Base-by-base conservation (phyloP, 1,140 invertebrate genomes). In the Pogonognathellus flavescens region DNA sequence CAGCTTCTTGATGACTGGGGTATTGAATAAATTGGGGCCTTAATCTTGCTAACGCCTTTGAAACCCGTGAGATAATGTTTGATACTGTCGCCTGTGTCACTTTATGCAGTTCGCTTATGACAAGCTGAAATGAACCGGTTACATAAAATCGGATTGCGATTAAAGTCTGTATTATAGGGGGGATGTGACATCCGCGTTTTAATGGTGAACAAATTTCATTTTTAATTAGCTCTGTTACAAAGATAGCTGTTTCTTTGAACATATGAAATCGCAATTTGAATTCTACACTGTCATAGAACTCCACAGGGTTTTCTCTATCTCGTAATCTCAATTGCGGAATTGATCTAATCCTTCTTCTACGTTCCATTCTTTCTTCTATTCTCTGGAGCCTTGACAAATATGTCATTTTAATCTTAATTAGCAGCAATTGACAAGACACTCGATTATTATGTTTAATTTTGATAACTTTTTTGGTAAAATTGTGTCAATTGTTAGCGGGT, bases 181-280 rank as follows among this genome's bases (percentile, higher is more conserved):
- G 55, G 3, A 57, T 8, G 6, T 57, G 14, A 9, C 4, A 16
- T 8, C 55, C 55, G 13, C 55, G 13, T 16, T 14, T 57, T n/a
- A 57, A 14, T 4, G 55, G 13, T 16, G 55, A 7, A 57, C n/a
- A 4, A 49, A n/a, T n/a, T n/a, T n/a, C n/a, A n/a, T n/a, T n/a
- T n/a, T n/a, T n/a, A n/a, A n/a, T n/a, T n/a, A n/a, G 66, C n/a
- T 7, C 49, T 13, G 31, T 49, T 49, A 84, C 66, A 50, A 20
- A 84, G 1, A 82, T 82, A 22, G 53, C 18, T 11, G 81, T 82
- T 60, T 82, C 52, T 31, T 82, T 82, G 20, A 14, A 84, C 57
- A 84, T 84, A 60, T 84, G 82, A 84, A 49, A 84, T 1, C 57
- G 57, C 4, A 41, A 10, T 52, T 62, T 66, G 59, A 84, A 84